Evolutionary conservation across 2,888 invertebrate genomes (phyloP), one percentile per base, ranked within the genome.

Genomic region (Toxonevra muliebris): DNA sequence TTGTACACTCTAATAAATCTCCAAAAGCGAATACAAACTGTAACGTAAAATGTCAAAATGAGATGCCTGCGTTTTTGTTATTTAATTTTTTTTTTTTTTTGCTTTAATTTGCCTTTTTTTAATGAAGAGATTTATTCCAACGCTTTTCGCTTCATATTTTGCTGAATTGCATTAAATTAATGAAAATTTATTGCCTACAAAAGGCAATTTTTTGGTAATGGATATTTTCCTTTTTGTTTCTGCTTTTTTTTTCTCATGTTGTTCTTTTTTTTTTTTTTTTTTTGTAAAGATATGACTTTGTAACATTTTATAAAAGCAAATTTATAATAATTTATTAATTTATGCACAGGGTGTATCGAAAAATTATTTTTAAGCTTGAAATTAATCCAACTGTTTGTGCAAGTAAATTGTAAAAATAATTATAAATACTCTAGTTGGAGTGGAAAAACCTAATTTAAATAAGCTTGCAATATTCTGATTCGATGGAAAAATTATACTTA

Each of bases 61-160:
- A 19, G 43, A 30, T 57, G 48, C 20, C 20, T 10, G 12, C 20
- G 19, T 17, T 54, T 53, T 54, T 60, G 10, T 59, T 42, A 60
- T 54, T 30, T 5, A 13, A 17, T 60, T 59, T 48, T 59, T 57
- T 48, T 54, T 68, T 68, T 63, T 48, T 55, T 13, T 60, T 48
- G 50, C 50, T 13, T 30, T 48, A 13, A 48, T 48, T 48, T 48
- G 54, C 54, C 19, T 54, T 54, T n/a, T n/a, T 65, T 65, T 61
- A 65, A 68, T 68, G 68, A 68, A 65, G 68, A 57, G 65, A 68
- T 68, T 68, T 68, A 65, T 68, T 65, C 12, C 42, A n/a, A 43
- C 48, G 45, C 30, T 41, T 48, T 43, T 66, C 30, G 41, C 58
- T 55, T 48, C 42, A 50, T 53, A 30, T 59, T 59, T 20, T 50